Conservation (phyloP, 2,888 invertebrate species). For the Monochamus alternatus region DNA sequence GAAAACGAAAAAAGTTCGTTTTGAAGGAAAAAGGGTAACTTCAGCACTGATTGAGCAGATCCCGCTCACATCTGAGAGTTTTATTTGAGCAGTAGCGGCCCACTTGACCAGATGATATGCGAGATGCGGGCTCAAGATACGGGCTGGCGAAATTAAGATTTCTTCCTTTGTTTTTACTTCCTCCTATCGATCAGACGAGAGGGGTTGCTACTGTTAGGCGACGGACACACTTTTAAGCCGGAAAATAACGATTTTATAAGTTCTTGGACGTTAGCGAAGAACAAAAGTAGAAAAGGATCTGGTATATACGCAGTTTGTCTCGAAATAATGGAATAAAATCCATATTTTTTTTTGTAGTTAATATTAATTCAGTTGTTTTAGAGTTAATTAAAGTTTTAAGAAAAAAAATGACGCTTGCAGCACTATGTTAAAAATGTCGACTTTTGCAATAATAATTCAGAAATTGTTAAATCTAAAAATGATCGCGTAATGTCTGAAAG, state of each 20-base stretch:
- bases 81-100: conserved; percentile 54
- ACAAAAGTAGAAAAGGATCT: too few species aligned
- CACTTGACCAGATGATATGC: conserved; percentile 54
- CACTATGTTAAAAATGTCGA: too few species aligned
- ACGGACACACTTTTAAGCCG: background rate
- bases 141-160: conserved; percentile 49
- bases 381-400: too few species aligned
- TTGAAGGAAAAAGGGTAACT: conserved; percentile 24
- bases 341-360: too few species aligned
- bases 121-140: conserved; percentile 49
- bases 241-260: background rate
- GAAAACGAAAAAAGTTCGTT: background rate
- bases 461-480: too few species aligned
- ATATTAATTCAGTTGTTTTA: too few species aligned
- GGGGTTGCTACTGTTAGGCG: background rate
- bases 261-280: background rate
- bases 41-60: conserved; percentile 41
- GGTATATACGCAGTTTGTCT: too few species aligned
- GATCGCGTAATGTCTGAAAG: too few species aligned
- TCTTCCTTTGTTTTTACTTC: conserved; percentile 37
- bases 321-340: too few species aligned
- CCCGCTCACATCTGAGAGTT: conserved; percentile 42
- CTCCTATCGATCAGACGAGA: conserved; percentile 28
- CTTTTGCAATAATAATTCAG: too few species aligned
- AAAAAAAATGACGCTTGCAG: too few species aligned